Evolutionary conservation across 2,113 vertebrate genomes (phyloP).

Genomic region (Pavo muticus): DNA sequence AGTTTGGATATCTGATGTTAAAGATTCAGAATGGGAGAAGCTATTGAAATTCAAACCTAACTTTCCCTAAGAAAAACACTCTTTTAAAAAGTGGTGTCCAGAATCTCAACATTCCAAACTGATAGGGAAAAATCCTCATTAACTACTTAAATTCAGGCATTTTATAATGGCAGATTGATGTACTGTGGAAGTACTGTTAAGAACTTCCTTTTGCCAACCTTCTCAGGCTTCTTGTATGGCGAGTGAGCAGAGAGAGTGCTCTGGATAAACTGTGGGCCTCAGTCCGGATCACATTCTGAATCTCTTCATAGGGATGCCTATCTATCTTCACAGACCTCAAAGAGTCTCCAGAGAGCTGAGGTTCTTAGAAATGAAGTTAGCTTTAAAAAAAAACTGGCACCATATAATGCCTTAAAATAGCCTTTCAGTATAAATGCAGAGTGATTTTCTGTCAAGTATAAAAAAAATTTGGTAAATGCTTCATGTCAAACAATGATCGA

Average conservation of each 20-base stretch:
- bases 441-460: neutral
- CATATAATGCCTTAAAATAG: neutral
- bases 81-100: neutral
- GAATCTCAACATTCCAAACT: neutral
- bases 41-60: neutral
- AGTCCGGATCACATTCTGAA: neutral
- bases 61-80: neutral
- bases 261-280: neutral
- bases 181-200: neutral
- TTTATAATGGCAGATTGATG: neutral
- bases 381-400: neutral
- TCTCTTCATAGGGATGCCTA: neutral
- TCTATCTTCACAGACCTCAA: neutral
- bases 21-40: constrained; percentile 24
- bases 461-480: neutral
- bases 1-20: constrained; percentile 43
- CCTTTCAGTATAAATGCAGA: neutral
- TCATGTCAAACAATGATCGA: neutral
- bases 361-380: neutral
- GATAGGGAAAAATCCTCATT: neutral
- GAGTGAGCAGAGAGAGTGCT: neutral
- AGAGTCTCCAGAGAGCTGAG: neutral
- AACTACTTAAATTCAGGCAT: neutral
- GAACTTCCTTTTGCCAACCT: neutral
- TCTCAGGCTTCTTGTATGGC: neutral